Base-by-base conservation (phyloP, 1,140 invertebrate species). In the Sinonovacula constricta region DNA sequence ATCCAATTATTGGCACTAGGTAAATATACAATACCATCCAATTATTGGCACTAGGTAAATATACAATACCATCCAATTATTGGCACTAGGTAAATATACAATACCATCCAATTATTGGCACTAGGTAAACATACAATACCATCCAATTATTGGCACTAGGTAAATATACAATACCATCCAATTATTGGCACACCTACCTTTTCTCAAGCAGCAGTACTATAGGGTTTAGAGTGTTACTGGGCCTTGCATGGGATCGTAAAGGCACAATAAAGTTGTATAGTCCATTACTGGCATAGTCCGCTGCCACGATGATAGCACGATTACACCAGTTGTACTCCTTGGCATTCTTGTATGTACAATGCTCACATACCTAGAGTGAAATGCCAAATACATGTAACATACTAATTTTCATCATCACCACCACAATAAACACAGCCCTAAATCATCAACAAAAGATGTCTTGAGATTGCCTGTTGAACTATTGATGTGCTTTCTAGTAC, bases 241-340 rank as follows among this genome's bases (percentile, higher is more conserved):
- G 96, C 59, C 96, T 94, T 88, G 98, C 98, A 91, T 99, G 97
- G 49, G 98, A 97, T 88, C 98, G 93, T 66, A 99, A 92, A 0
- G 98, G 98, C 82, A 99, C 97, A 77, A 99, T 98, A 88, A 99
- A 99, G 92, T 99, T 99, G 92, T 99, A 99, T 81, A 99, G 97
- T 65, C 97, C 98, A 91, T 97, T 98, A 66, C 96, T 98, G n/a
- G 97, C 97, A 86, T 97, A 98, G 91, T 99, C 98, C 0, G 97
- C 97, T 0, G 97, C 97, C 57, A 99, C 92, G 79, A 99, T 99
- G 69, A 99, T 98, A 2, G 97, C 97, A 88, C 97, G 96, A 90
- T 98, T 99, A 87, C 96, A 95, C 97, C 97, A 99, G 91, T 98
- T 97, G 92, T 99, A 99, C 83, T 99, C 97, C 84, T 97, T 96